Evolutionary conservation across 2,888 invertebrate genomes (phyloP).

Genomic region (Taenaris catops): DNA sequence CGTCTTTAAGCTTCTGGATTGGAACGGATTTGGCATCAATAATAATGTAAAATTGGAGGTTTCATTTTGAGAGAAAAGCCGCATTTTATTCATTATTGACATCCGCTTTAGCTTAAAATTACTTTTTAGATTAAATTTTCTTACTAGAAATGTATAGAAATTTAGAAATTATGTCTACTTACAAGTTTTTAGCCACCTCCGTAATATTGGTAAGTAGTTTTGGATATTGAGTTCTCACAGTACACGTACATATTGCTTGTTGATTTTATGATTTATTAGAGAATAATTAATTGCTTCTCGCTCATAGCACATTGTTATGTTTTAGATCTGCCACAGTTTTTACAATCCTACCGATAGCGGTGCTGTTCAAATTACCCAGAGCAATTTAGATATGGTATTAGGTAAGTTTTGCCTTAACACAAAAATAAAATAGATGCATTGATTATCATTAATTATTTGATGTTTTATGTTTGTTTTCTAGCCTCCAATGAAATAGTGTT

Average conservation of each 20-base stretch:
- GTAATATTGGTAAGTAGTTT: constrained; percentile 54
- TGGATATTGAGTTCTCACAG: constrained; percentile 22
- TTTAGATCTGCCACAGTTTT: constrained; percentile 78
- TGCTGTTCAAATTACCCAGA: constrained; percentile 88
- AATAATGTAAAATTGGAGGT: constrained; percentile 2
- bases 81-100: constrained; percentile 1
- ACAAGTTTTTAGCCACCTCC: constrained; percentile 42
- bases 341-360: constrained; percentile 90
- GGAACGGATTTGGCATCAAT: too few species aligned
- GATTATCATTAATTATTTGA: too few species aligned
- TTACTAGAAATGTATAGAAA: constrained; percentile 15
- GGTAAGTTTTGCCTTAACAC: constrained; percentile 85
- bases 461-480: too few species aligned
- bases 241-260: constrained; percentile 41
- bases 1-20: too few species aligned
- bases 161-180: constrained; percentile 40
- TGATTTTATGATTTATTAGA: constrained; percentile 59
- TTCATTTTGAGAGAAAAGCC: constrained; percentile 8
- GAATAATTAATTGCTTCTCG: constrained; percentile 48
- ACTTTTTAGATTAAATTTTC: neutral
- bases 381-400: constrained; percentile 91
- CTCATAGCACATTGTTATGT: constrained; percentile 50
- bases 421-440: too few species aligned
- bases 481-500: constrained; percentile 98
- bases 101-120: neutral